These are phyloP conservation scores for Aproaerema taeniolella DNA, from an alignment of 2,888 invertebrate genomes.

Conservation along the genomic window DNA sequence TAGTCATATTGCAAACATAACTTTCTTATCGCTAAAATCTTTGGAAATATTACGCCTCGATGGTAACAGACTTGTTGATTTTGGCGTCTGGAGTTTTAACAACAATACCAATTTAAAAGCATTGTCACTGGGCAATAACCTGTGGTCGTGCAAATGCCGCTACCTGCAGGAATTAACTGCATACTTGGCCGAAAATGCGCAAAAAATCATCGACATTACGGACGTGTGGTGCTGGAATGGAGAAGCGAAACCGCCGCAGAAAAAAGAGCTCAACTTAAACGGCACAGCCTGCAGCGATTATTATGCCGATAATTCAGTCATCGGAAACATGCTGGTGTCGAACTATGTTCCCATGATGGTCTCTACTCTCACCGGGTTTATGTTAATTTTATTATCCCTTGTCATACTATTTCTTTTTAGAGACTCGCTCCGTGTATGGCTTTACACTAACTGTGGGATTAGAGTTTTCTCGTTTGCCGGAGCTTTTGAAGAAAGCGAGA, in stretches of 20 bases:
- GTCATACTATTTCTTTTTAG: slow-evolving; percentile 91
- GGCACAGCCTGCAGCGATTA: slow-evolving; percentile 92
- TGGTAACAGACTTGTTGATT: slow-evolving; percentile 88
- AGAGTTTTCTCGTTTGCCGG: slow-evolving; percentile 86
- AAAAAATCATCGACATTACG: slow-evolving; percentile 86
- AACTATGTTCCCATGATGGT: slow-evolving; percentile 92
- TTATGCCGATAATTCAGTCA: slow-evolving; percentile 88
- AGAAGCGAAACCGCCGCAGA: slow-evolving; percentile 84
- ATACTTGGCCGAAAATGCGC: slow-evolving; percentile 88
- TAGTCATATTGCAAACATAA: slow-evolving; percentile 86
- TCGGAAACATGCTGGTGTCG: slow-evolving; percentile 88
- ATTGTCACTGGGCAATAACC: slow-evolving; percentile 88
- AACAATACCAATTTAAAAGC: slow-evolving; percentile 83
- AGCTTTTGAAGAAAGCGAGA: slow-evolving; percentile 87
- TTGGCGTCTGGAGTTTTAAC: slow-evolving; percentile 87
- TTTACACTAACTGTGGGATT: slow-evolving; percentile 91
- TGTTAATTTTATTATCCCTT: slow-evolving; percentile 85
- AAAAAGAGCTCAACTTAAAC: slow-evolving; percentile 89
- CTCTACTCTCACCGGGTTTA: slow-evolving; percentile 85
- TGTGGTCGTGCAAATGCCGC: slow-evolving; percentile 94
- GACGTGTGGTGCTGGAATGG: slow-evolving; percentile 90
- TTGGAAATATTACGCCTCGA: slow-evolving; percentile 89
- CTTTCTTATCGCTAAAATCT: slow-evolving; percentile 86
- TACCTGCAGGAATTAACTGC: slow-evolving; percentile 90
- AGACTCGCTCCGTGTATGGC: slow-evolving; percentile 90